phyloP scores from a whole-genome alignment of 2,888 invertebrate species.

The Drosophila affinis region DNA sequence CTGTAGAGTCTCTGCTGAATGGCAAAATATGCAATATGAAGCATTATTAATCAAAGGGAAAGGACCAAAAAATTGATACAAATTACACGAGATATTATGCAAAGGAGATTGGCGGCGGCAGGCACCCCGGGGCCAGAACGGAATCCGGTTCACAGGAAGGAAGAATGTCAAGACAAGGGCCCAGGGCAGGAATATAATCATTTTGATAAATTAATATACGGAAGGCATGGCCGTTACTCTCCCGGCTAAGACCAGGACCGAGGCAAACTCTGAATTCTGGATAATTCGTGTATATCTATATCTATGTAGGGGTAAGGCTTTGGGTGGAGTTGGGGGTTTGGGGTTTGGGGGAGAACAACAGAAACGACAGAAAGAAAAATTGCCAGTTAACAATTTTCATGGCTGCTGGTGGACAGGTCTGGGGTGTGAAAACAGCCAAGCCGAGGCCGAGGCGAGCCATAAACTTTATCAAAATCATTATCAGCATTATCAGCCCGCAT shows the following conservation, averaged over 20 bases:
- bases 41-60: constrained; percentile 7
- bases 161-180: constrained; percentile 28
- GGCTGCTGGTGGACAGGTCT: constrained; percentile 4
- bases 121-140: neutral
- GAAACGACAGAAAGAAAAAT: constrained; percentile 52
- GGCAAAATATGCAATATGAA: neutral
- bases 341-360: constrained; percentile 16
- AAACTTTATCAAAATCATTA: constrained; percentile 69
- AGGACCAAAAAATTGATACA: constrained; percentile 12
- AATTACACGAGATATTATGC: constrained; percentile 34
- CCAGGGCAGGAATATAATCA: constrained; percentile 39
- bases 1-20: neutral
- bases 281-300: constrained; percentile 55
- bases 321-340: constrained; percentile 4
- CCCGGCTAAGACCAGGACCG: constrained; percentile 18
- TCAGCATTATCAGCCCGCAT: constrained; percentile 42
- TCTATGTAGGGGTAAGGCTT: too few relatives aligned
- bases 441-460: constrained; percentile 33
- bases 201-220: constrained; percentile 73
- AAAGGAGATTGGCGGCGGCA: constrained; percentile 8
- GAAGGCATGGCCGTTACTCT: constrained; percentile 21
- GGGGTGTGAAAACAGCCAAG: constrained; percentile 35
- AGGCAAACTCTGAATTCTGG: too few relatives aligned
- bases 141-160: constrained; percentile 27
- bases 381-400: constrained; percentile 72